A percentile compares a stretch with the other conserved stretches of the same genome.
These are phyloP conservation scores for Chelonia mydas DNA, from an alignment of 2,797 vertebrate species.

Conservation along the genomic window DNA sequence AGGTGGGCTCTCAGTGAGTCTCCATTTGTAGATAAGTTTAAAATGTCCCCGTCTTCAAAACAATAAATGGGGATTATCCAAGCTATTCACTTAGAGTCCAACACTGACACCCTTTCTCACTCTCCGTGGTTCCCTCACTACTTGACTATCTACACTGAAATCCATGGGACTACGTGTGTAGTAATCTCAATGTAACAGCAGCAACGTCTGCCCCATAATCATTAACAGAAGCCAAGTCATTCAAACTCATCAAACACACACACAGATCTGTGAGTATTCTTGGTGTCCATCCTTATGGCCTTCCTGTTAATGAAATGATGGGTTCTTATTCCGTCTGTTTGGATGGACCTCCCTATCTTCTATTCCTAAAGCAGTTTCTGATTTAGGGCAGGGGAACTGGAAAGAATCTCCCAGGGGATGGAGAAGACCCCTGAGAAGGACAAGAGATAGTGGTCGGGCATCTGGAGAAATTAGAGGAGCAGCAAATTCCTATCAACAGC, in stretches of 20 bases:
- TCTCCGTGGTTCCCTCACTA: neutral
- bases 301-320: neutral
- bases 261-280: neutral
- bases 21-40: too few species aligned
- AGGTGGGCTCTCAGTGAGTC: neutral
- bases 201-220: neutral
- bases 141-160: neutral
- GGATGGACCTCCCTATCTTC: rapidly evolving
- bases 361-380: rapidly evolving
- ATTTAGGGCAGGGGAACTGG: rapidly evolving
- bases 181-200: neutral
- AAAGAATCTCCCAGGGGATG: neutral
- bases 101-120: neutral
- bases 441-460: neutral
- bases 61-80: neutral
- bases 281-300: neutral
- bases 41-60: neutral
- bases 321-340: neutral
- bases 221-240: neutral
- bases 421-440: neutral
- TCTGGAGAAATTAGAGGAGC: neutral
- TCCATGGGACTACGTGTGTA: neutral
- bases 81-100: neutral
- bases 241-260: neutral
- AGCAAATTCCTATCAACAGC: neutral